Base-by-base conservation (phyloP, 1,140 invertebrate genomes). In the Trypoxylus dichotomus region DNA sequence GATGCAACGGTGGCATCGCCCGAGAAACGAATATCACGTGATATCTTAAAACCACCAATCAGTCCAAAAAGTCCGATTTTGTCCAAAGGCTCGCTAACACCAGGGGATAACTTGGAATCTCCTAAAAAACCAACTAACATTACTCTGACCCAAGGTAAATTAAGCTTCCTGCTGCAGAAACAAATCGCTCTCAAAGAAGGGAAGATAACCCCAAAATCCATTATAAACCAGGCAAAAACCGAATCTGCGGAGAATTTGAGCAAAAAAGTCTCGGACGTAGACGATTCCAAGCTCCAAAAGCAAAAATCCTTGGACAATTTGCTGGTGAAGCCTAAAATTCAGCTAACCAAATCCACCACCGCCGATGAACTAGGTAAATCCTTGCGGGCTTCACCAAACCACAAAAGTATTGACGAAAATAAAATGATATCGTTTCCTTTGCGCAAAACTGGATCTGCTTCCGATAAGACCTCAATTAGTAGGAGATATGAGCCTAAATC, bases 171-270 rank as follows among this genome's bases (percentile, higher is more conserved):
- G 3, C 27, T 68, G 6, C 60, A 68, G 1, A 68, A 68, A 6
- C 60, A 68, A 24, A 68, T 68, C 21, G 60, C 60, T 29, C 60
- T 68, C 3, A 68, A 68, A 24, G 60, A 68, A 6, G 60, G 60
- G 0, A 68, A 68, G 15, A 68, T 68, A 25, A 68, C n/a, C 8
- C 60, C 60, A 27, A 68, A 68, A 68, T 68, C 60, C 8, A 27
- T 68, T 2, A 68, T 25, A 11, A 24, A 27, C 11, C 60, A 68
- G 13, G 60, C 21, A 5, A 29, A 27, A 68, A 27, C 27, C 0
- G 60, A 68, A 27, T 10, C 47, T 5, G 13, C 47, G 32, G 32
- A 32, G 7, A 32, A 32, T 32, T 32, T 32, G 32, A 32, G 2
- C 32, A 32, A 32, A 32, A 7, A 7, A 32, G 7, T 7, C n/a